Conservation (phyloP, 2,888 invertebrate species). For the Malthinus seriepunctatus region DNA sequence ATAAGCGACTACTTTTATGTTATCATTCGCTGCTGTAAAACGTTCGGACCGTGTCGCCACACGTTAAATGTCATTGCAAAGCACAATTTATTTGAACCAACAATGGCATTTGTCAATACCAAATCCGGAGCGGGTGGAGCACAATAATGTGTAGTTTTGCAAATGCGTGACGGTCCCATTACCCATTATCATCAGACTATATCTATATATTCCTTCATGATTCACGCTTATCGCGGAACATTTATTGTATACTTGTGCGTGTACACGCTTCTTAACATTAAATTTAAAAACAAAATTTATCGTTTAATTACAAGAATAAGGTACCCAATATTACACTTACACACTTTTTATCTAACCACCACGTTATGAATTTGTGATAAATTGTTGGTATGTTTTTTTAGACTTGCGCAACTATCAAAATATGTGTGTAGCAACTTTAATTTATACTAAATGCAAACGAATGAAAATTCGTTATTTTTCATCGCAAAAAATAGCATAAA, state of each 20-base stretch:
- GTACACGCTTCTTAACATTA: slow-evolving; percentile 24
- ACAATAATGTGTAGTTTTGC: slow-evolving; percentile 42
- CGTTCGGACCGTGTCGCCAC: slow-evolving; percentile 49
- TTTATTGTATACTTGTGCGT: slow-evolving; percentile 29
- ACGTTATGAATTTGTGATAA: too few relatives aligned
- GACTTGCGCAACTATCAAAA: too few relatives aligned
- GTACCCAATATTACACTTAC: too few relatives aligned
- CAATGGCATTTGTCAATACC: slow-evolving; percentile 53
- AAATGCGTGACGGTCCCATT: slow-evolving; percentile 39
- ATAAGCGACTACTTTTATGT: slow-evolving; percentile 22
- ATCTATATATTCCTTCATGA: slow-evolving; percentile 36
- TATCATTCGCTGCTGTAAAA: slow-evolving; percentile 50
- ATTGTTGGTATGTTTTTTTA: too few relatives aligned
- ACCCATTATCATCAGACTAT: slow-evolving; percentile 35
- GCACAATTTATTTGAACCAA: slow-evolving; percentile 48
- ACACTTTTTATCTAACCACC: too few relatives aligned
- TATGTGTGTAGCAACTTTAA: too few relatives aligned
- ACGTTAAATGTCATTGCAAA: slow-evolving; percentile 48
- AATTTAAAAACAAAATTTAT: too few relatives aligned
- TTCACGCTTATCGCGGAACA: slow-evolving; percentile 38
- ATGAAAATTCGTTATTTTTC: too few relatives aligned
- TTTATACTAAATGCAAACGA: too few relatives aligned
- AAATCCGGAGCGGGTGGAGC: slow-evolving; percentile 46
- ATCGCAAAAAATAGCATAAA: too few relatives aligned
- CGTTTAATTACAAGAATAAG: too few relatives aligned